Base-by-base conservation (phyloP, 2,113 vertebrate species). In the Phalacrocorax aristotelis region DNA sequence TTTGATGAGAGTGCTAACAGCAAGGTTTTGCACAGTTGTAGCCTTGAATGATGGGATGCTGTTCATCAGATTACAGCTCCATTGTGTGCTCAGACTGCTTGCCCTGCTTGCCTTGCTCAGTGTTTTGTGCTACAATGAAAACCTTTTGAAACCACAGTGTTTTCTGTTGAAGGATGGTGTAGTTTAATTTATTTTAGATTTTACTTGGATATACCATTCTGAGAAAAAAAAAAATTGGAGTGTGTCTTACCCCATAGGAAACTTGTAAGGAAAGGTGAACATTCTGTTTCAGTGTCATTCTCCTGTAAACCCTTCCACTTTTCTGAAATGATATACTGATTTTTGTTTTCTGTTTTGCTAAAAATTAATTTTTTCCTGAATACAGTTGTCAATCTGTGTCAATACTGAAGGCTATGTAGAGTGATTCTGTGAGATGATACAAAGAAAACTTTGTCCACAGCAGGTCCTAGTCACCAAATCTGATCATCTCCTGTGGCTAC, bases 1-100 rank as follows among this genome's bases (percentile, higher is more conserved):
- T 93, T 65, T 90, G 52, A 62, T 90, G 52, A 62, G 89, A 83
- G 38, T 81, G 55, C 87, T 71, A 68, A 64, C 44, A 82, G 32
- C 38, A 21, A 69, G 42, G 26, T 71, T 97, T 94, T 82, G 15
- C 71, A 21, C 32, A 36, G 29, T 51, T 80, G 16, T 74, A 71
- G 34, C 46, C 40, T 83, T 74, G 52, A 74, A 42, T 79, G 89
- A 76, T 71, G 48, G 85, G 80, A 91, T 8, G 32, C 72, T 90
- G 1, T 95, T 97, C 91, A 65, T 97, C 84, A 90, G 90, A 95
- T 79, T 92, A 68, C 49, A 89, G 84, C 77, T 93, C 32, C 15
- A 10, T 86, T 93, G 21, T 91, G 55, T 92, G 79, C 80, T 88
- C 87, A 93, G 93, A 83, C 11, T 93, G 58, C 92, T 95, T 86